Conservation (phyloP, 2,113 vertebrate genomes). For the Donacobius atricapilla region DNA sequence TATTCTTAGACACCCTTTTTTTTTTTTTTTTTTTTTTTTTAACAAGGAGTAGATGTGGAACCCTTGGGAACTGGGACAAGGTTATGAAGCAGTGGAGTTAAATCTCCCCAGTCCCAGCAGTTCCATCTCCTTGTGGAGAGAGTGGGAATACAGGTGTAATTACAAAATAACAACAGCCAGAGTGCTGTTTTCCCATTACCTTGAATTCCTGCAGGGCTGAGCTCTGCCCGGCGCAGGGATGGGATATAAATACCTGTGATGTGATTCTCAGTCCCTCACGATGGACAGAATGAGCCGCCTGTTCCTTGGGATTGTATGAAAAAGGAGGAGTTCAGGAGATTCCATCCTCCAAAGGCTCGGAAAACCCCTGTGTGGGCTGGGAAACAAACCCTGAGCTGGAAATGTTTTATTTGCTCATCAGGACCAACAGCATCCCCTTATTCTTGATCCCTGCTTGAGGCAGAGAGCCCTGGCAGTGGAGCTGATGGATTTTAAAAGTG, state of each 20-base stretch:
- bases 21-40: neutral
- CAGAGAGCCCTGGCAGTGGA: neutral
- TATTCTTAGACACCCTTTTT: neutral
- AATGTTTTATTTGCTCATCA: neutral
- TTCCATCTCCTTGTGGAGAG: neutral
- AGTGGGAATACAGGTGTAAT: neutral
- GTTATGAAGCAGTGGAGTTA: neutral
- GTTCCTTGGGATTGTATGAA: rapidly evolving
- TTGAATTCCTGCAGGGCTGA: neutral
- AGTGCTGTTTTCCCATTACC: neutral
- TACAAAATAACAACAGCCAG: neutral
- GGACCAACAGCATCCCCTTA: too few relatives aligned
- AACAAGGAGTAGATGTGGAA: neutral
- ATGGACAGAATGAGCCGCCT: neutral
- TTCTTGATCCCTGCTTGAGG: neutral
- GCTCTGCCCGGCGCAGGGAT: neutral
- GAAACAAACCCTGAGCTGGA: neutral
- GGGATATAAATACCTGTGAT: neutral
- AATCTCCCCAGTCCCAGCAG: neutral
- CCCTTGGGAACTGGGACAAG: constrained; percentile 7
- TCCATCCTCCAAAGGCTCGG: neutral
- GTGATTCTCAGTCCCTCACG: neutral
- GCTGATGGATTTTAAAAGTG: neutral
- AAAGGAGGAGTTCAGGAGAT: neutral
- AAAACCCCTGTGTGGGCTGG: neutral